These are phyloP conservation scores for Hypomecis punctinalis DNA, from an alignment of 2,888 invertebrate genomes.

Conservation along the genomic window DNA sequence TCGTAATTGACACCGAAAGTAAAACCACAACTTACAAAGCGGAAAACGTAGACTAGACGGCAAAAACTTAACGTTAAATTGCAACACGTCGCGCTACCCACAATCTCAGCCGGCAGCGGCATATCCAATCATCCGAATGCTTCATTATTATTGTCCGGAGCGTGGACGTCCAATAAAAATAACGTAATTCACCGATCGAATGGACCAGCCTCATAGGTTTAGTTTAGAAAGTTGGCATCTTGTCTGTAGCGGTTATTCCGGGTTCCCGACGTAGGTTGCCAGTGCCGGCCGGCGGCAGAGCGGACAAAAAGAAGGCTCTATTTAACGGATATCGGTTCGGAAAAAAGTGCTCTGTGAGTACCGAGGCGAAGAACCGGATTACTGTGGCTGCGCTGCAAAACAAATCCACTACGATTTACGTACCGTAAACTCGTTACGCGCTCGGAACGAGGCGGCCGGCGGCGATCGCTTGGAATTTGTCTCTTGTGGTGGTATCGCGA, in stretches of 20 bases:
- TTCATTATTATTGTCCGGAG: constrained; percentile 69
- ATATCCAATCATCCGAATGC: constrained; percentile 71
- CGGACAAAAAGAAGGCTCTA: constrained; percentile 77
- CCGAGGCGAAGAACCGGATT: constrained; percentile 75
- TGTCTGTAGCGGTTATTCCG: constrained; percentile 79
- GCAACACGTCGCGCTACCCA: constrained; percentile 60
- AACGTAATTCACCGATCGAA: constrained; percentile 75
- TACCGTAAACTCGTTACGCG: constrained; percentile 83
- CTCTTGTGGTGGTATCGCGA: constrained; percentile 59
- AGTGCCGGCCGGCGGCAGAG: constrained; percentile 55
- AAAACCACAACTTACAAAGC: constrained; percentile 71
- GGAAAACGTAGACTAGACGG: constrained; percentile 63
- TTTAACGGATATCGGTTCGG: constrained; percentile 72
- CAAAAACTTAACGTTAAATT: constrained; percentile 65
- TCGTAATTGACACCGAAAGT: constrained; percentile 79
- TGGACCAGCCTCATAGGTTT: constrained; percentile 71
- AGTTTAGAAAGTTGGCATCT: constrained; percentile 84
- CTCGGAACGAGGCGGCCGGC: constrained; percentile 66
- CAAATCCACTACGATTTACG: constrained; percentile 83
- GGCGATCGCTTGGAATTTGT: constrained; percentile 61
- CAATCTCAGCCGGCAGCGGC: constrained; percentile 50
- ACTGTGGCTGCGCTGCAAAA: constrained; percentile 74
- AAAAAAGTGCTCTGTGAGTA: constrained; percentile 75
- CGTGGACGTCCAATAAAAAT: constrained; percentile 74
- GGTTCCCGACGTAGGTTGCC: constrained; percentile 74